phyloP scores from a whole-genome alignment of 1,140 invertebrate genomes.

The Drosophila watanabei region DNA sequence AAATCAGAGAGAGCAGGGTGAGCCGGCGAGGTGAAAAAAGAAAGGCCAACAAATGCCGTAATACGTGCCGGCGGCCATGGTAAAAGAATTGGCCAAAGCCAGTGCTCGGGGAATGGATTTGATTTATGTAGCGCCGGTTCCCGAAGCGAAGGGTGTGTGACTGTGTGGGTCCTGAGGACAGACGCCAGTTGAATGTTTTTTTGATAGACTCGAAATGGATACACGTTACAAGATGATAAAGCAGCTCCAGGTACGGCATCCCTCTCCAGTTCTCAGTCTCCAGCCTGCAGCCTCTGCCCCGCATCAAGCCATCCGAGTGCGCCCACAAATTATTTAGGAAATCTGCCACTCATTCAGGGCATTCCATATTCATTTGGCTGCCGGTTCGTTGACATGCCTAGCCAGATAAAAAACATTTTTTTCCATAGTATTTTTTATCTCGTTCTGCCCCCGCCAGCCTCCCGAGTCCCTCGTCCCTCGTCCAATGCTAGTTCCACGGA shows the following conservation, averaged over 20 bases:
- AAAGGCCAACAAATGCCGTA: constrained; percentile 70
- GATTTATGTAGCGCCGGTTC: constrained; percentile 67
- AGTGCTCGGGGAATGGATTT: constrained; percentile 61
- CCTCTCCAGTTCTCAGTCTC: not conserved
- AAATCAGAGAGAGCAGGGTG: constrained; percentile 23
- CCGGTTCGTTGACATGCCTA: constrained; percentile 73
- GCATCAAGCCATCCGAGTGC: constrained; percentile 46
- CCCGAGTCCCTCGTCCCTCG: not conserved
- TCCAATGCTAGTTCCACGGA: not conserved
- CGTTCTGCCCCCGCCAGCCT: constrained; percentile 5
- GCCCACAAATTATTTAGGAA: constrained; percentile 80
- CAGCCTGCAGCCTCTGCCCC: not conserved
- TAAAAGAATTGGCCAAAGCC: constrained; percentile 60
- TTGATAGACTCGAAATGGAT: constrained; percentile 75
- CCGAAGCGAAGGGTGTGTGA: constrained; percentile 14
- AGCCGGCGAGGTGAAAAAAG: constrained; percentile 20
- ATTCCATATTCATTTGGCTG: constrained; percentile 80
- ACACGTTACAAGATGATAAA: constrained; percentile 82
- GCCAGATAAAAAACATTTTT: constrained; percentile 57
- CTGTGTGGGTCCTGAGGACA: constrained; percentile 13
- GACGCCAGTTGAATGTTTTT: constrained; percentile 65
- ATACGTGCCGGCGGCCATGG: constrained; percentile 52
- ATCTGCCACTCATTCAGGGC: constrained; percentile 54
- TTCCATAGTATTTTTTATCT: constrained; percentile 49
- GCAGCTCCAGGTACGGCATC: constrained; percentile 36